Evolutionary conservation across 2,888 invertebrate genomes (phyloP).

Genomic region (Lordiphosa andalusiaca): DNA sequence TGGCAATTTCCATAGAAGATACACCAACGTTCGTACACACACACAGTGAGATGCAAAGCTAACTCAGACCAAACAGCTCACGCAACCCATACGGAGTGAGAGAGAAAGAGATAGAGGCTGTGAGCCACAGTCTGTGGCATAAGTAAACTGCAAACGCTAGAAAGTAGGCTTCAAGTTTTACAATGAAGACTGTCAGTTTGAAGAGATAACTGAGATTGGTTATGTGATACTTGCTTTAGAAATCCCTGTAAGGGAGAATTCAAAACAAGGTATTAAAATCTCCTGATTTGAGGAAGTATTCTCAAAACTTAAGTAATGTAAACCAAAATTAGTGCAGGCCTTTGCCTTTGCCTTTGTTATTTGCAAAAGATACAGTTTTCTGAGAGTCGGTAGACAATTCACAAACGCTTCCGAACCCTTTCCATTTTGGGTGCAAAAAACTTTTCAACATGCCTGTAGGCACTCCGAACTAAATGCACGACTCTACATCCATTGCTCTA

Average conservation of each 20-base stretch:
- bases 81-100: slow-evolving; percentile 38
- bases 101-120: slow-evolving; percentile 1
- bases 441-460: slow-evolving; percentile 40
- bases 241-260: too few relatives aligned
- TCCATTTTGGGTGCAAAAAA: slow-evolving; percentile 21
- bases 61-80: slow-evolving; percentile 42
- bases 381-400: not conserved
- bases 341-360: too few relatives aligned
- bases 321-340: too few relatives aligned
- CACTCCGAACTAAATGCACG: slow-evolving; percentile 31
- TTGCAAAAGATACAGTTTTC: too few relatives aligned
- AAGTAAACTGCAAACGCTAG: slow-evolving; percentile 27
- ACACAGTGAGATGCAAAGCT: slow-evolving; percentile 5
- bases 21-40: slow-evolving; percentile 17
- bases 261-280: too few relatives aligned
- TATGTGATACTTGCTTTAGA: too few relatives aligned
- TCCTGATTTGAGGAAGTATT: too few relatives aligned
- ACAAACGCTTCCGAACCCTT: not conserved
- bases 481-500: slow-evolving; percentile 29
- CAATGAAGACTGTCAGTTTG: slow-evolving; percentile 6
- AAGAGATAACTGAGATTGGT: slow-evolving; percentile 15
- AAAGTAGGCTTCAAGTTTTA: slow-evolving; percentile 30
- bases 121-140: slow-evolving; percentile 27
- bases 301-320: too few relatives aligned
- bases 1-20: slow-evolving; percentile 53